Percentiles rank a stretch among this genome's conserved stretches.
phyloP scores from a whole-genome alignment of 2,797 vertebrate genomes.

The Lemur catta region DNA sequence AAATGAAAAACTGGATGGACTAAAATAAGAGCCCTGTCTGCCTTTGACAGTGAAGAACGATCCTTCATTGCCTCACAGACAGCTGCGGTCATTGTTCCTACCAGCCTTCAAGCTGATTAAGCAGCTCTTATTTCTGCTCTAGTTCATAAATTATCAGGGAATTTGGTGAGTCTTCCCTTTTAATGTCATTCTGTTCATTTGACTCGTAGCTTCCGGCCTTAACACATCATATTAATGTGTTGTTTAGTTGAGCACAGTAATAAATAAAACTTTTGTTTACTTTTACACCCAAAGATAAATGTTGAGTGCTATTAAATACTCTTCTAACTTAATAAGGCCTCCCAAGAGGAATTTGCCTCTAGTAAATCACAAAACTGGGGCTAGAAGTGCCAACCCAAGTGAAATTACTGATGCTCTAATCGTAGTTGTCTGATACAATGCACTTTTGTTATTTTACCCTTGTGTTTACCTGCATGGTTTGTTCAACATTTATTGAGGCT shows the following conservation, averaged over 20 bases:
- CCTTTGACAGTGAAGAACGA: background rate
- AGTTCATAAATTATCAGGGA: background rate
- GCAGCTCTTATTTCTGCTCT: background rate
- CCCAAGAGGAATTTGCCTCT: background rate
- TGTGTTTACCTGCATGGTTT: background rate
- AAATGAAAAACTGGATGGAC: background rate
- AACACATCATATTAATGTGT: background rate
- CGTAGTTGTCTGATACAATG: background rate
- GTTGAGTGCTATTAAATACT: background rate
- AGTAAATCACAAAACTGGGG: background rate
- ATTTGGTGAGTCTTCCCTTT: background rate
- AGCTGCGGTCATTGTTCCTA: background rate
- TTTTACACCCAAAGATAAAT: conserved; percentile 1
- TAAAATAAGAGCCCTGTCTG: background rate
- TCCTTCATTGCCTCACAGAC: background rate
- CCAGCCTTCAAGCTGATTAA: background rate
- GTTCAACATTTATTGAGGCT: background rate
- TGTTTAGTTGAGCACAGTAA: conserved; percentile 6
- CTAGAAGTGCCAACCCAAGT: background rate
- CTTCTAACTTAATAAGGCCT: background rate
- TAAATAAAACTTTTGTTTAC: conserved; percentile 48
- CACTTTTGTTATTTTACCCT: background rate
- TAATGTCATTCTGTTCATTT: background rate
- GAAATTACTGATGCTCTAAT: background rate
- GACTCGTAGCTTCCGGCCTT: conserved; percentile 5